A percentile compares a stretch with the other conserved stretches of the same genome.
These are phyloP conservation scores for Lepidonotus clava DNA, from an alignment of 2,888 invertebrate species.

Conservation along the genomic window DNA sequence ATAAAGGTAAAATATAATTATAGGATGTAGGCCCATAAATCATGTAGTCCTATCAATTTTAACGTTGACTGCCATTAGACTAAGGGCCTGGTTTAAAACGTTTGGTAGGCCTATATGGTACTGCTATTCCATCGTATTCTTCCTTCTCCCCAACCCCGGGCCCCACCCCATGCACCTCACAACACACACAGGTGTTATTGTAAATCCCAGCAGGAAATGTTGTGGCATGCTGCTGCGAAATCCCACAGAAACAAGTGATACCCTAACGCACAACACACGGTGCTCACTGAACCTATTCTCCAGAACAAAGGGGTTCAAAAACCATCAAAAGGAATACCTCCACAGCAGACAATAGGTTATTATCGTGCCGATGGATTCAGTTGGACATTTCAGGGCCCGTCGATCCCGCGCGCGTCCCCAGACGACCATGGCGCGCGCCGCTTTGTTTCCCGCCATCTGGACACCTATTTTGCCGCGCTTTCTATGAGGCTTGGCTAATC, in stretches of 20 bases:
- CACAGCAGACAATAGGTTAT: constrained; percentile 43
- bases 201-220: background rate
- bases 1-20: background rate
- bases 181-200: constrained; percentile 13
- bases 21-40: background rate
- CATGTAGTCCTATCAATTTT: background rate
- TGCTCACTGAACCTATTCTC: background rate
- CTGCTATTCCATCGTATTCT: background rate
- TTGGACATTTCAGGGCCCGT: background rate
- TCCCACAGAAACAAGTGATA: background rate
- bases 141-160: background rate
- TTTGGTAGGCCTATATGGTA: too few species aligned
- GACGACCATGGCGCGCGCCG: constrained; percentile 26
- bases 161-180: background rate
- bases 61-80: background rate
- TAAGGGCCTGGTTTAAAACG: background rate
- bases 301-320: background rate
- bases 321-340: constrained; percentile 27
- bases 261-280: background rate
- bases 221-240: background rate
- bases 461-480: constrained; percentile 42
- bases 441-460: constrained; percentile 48
- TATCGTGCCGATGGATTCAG: constrained; percentile 1
- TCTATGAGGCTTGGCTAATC: constrained; percentile 15
- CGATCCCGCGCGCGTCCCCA: background rate